A percentile compares a stretch with the other conserved stretches of the same genome.
phyloP scores from a whole-genome alignment of 2,113 vertebrate species.

The Hemiscyllium ocellatum region DNA sequence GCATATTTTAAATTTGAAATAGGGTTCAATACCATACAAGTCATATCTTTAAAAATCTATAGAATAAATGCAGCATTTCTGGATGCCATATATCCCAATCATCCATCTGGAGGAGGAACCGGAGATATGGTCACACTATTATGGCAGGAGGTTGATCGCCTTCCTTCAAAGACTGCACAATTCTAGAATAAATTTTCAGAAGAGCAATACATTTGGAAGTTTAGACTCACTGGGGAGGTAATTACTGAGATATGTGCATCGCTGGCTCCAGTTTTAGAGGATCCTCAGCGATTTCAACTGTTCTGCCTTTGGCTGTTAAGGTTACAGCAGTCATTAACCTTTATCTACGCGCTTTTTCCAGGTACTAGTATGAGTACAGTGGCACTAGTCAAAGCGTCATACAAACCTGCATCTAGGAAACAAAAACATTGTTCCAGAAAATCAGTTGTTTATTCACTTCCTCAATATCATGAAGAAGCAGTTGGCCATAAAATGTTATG shows the following conservation, averaged over 20 bases:
- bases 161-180: neutral
- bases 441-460: neutral
- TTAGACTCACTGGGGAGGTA: conserved; percentile 12
- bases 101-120: neutral
- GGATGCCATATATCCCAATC: neutral
- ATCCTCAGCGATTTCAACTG: neutral
- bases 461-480: neutral
- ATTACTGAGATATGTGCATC: conserved; percentile 25
- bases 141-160: neutral
- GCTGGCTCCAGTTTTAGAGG: conserved; percentile 27
- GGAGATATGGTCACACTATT: neutral
- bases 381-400: neutral
- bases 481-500: neutral
- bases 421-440: neutral
- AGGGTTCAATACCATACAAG: neutral
- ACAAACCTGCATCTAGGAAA: neutral
- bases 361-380: neutral
- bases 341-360: conserved; percentile 24
- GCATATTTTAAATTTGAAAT: neutral
- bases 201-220: conserved; percentile 2
- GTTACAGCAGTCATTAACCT: conserved; percentile 35
- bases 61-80: neutral
- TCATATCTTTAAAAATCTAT: neutral
- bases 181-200: conserved; percentile 15
- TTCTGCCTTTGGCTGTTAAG: conserved; percentile 36